Evolutionary conservation across 2,113 vertebrate genomes (phyloP), one percentile per base, ranked within the genome.

Genomic region (Rostratula benghalensis): DNA sequence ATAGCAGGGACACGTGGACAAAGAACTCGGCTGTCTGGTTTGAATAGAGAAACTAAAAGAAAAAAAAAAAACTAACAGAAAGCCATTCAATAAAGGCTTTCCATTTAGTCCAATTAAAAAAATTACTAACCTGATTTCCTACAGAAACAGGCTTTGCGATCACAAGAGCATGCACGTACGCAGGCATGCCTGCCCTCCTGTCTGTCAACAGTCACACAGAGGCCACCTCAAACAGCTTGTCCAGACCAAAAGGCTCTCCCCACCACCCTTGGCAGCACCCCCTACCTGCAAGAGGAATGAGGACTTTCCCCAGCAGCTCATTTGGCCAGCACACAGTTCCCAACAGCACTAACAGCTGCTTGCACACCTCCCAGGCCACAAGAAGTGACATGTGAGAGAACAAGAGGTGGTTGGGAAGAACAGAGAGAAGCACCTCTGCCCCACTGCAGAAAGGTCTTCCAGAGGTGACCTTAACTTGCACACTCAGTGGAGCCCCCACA

Each of bases 251-350:
- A 45, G 15, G 33, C 54, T 30, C 54, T 30, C 11, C 60, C 56
- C 17, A 5, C 13, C 77, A 59, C 4, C 19, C 22, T 8, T 6
- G 2, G 7, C 28, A 69, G 39, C 43, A 83, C 3, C 4, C 19
- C 2, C 1, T 1, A 4, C 6, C 35, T 31, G 37, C 8, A 3
- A 28, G 14, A 17, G 3, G 4, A 8, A 25, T 3, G 2, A 18
- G 37, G 10, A 24, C 46, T 33, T 48, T n/a, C 21, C 28, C 39
- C 2, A 4, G 31, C 15, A 75, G 33, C 15, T 50, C 13, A 1
- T 17, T 8, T 13, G 21, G 30, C 7, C 28, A 10, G 22, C 0
- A 0, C 1, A 0, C 3, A 87, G 73, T 35, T 73, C 61, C 56
- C 13, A 1, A 10, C 10, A 6, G 2, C 6, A 1, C 18, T 43